Percentiles rank a stretch among this genome's conserved stretches.
Evolutionary conservation across 64 coral and sea anemone species (phyloP).

Genomic region (Pocillopora verrucosa): DNA sequence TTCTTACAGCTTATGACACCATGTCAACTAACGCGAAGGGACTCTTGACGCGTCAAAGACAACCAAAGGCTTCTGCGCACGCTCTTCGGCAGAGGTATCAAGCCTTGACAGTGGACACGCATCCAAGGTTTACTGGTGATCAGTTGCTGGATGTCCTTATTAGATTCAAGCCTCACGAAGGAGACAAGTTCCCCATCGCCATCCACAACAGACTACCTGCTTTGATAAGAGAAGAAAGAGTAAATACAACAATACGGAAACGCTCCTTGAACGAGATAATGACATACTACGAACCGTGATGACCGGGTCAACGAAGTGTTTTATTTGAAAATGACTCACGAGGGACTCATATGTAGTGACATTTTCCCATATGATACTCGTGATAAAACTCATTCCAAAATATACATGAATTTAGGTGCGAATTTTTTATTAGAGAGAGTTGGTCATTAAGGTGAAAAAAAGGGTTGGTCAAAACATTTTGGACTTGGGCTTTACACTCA

Average conservation of each 20-base stretch:
- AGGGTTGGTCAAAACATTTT: no score
- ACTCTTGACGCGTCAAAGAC: constrained; percentile 62
- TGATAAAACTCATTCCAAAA: no score
- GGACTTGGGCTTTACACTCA: no score
- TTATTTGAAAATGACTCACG: background rate
- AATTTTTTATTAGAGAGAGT: no score
- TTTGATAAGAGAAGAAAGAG: constrained; percentile 66
- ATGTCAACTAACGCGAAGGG: constrained; percentile 64
- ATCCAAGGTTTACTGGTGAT: constrained; percentile 67
- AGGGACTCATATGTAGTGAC: background rate
- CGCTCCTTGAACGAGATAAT: background rate
- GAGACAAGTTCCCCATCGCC: constrained; percentile 10
- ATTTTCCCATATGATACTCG: no score
- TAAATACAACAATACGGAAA: constrained; percentile 52
- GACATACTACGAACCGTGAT: background rate
- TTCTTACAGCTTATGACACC: constrained; percentile 4
- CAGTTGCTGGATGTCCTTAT: constrained; percentile 55
- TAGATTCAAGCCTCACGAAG: constrained; percentile 43
- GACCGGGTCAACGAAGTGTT: background rate
- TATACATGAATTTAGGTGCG: no score
- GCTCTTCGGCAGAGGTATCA: constrained; percentile 51
- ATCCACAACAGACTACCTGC: constrained; percentile 41
- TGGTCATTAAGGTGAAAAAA: no score
- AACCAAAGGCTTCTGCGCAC: constrained; percentile 77
- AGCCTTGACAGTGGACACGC: constrained; percentile 16